phyloP scores from a whole-genome alignment of 2,888 invertebrate genomes.

The Phyto melanocephala region DNA sequence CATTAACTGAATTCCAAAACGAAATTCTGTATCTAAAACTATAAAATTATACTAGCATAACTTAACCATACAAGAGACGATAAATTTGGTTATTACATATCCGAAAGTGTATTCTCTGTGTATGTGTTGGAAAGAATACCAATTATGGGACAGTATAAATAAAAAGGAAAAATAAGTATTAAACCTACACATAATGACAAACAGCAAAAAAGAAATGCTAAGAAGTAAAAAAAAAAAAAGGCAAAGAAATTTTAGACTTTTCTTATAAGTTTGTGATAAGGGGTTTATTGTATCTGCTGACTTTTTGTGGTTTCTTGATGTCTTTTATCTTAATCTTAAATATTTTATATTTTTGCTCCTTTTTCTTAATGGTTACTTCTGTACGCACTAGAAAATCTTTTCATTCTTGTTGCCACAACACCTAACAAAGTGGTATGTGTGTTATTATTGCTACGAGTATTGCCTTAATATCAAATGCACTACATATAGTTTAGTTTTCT shows the following conservation, averaged over 20 bases:
- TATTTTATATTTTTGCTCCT: not conserved
- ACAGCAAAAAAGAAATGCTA: not conserved
- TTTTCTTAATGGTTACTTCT: not conserved
- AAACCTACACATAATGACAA: not conserved
- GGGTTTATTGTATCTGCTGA: not conserved
- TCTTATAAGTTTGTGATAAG: conserved; percentile 4
- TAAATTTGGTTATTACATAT: too few relatives aligned
- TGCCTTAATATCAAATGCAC: not conserved
- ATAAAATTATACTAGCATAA: too few relatives aligned
- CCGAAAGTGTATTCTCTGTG: too few relatives aligned
- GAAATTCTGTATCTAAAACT: too few relatives aligned
- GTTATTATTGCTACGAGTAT: conserved; percentile 6
- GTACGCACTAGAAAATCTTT: not conserved
- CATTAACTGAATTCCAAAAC: too few relatives aligned
- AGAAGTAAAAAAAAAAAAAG: not conserved
- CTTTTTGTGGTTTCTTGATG: conserved; percentile 2
- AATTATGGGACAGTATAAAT: not conserved
- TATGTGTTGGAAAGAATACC: not conserved
- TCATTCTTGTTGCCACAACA: not conserved
- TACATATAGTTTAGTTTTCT: not conserved
- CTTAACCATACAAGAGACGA: too few relatives aligned
- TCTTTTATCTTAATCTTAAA: conserved; percentile 10
- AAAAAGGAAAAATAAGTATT: not conserved
- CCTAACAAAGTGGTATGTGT: not conserved
- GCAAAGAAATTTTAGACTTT: not conserved